Percentiles rank a stretch among this genome's conserved stretches.
Conservation (phyloP, 2,113 vertebrate species). For the Etia nguti region DNA sequence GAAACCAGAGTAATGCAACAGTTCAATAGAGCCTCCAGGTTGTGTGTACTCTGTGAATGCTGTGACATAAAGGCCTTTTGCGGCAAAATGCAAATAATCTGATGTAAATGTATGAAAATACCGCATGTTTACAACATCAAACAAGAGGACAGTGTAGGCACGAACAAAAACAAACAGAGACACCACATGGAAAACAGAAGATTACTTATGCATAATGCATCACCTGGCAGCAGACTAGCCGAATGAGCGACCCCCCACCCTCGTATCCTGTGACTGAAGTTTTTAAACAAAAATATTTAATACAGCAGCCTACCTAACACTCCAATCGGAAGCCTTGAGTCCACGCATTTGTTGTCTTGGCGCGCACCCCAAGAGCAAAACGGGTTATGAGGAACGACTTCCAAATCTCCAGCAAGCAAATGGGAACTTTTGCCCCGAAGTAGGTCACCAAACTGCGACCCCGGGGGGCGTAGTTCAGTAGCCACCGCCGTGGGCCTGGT, state of each 20-base stretch:
- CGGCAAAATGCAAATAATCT: neutral
- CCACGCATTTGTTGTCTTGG: neutral
- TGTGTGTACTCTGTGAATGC: neutral
- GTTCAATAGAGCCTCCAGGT: neutral
- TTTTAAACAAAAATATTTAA: neutral
- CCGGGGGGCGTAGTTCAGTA: neutral
- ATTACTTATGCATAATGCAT: conserved; percentile 29
- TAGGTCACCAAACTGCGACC: neutral
- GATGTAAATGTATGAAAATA: conserved; percentile 45
- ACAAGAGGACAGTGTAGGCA: neutral
- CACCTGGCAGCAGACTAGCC: neutral
- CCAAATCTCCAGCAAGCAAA: neutral
- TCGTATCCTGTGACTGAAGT: conserved; percentile 8
- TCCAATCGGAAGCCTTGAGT: neutral
- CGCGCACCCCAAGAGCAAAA: neutral
- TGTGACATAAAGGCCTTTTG: conserved; percentile 7
- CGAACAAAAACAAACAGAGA: neutral
- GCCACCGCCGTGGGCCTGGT: neutral
- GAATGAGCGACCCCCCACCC: neutral
- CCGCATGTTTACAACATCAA: neutral
- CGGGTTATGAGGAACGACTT: neutral
- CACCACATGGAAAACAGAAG: conserved; percentile 21
- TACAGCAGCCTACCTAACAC: neutral
- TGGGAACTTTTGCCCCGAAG: neutral
- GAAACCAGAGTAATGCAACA: neutral